Evolutionary conservation across 2,888 invertebrate species (phyloP).

Genomic region (Eupelmus urozonus): DNA sequence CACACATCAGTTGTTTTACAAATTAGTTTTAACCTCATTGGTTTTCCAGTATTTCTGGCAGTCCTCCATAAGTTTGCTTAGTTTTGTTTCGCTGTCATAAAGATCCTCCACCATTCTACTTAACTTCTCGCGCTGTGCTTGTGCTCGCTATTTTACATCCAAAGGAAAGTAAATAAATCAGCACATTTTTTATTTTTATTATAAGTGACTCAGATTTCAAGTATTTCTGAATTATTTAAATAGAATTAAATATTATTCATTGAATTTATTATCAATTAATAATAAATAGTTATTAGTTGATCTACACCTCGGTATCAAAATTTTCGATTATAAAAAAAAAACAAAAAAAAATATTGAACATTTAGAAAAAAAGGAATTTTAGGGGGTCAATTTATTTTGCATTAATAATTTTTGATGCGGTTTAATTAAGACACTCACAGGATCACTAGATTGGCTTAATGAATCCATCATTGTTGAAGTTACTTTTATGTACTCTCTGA

Average conservation of each 20-base stretch:
- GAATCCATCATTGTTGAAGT: conserved; percentile 85
- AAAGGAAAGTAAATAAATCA: conserved; percentile 25
- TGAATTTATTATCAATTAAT: neutral
- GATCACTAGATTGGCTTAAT: conserved; percentile 84
- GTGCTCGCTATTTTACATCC: conserved; percentile 68
- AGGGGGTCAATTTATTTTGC: neutral
- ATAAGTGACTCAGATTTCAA: too few relatives aligned
- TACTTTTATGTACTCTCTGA: conserved; percentile 85
- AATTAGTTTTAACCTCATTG: conserved; percentile 68
- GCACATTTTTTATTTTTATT: neutral
- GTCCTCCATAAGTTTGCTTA: conserved; percentile 80
- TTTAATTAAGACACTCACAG: conserved; percentile 78
- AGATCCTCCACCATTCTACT: conserved; percentile 84
- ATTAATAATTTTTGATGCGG: neutral
- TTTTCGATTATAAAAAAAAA: neutral
- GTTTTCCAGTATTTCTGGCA: conserved; percentile 69
- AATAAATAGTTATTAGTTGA: neutral
- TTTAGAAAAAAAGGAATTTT: too few relatives aligned
- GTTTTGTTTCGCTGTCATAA: conserved; percentile 84
- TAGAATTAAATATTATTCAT: neutral
- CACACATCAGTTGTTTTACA: neutral
- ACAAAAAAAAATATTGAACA: neutral
- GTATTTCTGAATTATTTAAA: neutral
- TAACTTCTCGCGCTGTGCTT: conserved; percentile 80
- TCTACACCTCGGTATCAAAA: too few relatives aligned